Base-by-base conservation (phyloP, 30 jellyfish, hydroid and myxozoan species). In the Turritopsis rubra region DNA sequence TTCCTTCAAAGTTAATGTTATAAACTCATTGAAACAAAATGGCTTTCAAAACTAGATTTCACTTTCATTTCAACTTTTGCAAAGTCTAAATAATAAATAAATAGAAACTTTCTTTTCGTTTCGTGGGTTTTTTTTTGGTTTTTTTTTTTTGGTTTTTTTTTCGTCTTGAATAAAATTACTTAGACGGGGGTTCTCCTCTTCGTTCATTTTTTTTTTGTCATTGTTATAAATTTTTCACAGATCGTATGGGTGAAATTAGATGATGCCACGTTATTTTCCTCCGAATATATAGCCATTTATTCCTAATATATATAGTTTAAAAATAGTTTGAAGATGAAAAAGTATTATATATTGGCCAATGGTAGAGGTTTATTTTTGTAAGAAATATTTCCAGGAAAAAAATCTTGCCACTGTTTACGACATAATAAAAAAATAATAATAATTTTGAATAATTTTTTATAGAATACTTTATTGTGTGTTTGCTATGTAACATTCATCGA, bases 381-480 rank as follows among this genome's bases (percentile, higher is more conserved):
- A 41, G 60, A 41, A 41, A 41, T 41, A 41, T 41, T 41, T 41
- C 60, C 5, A 41, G 60, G 60, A 41, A 41, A 3, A 13, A 3
- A 41, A 41, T 41, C 60, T 41, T 41, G 60, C 60, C 60, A 41
- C 60, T 41, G 60, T 41, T 3, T 41, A 41, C 60, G 60, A 41
- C 5, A 41, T 3, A 5, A 41, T 41, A 41, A n/a, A 27, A 68
- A 23, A 68, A 68, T 7, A 68, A n/a, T 23, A 23, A 68, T 68
- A 68, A 68, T 68, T 68, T 68, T 23, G 77, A 68, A 68, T 68
- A 68, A 68, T 68, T 68, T 68, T 68, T 68, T 68, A 68, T 68
- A 68, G 30, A 68, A 68, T 68, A n/a, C 77, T 68, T 7, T 68
- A 68, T 68, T 3, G 60, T 41, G 60, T 41, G 60, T 41, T 41